These are phyloP conservation scores for Tetragnatha montana DNA, from an alignment of 2,888 invertebrate genomes.

Conservation along the genomic window DNA sequence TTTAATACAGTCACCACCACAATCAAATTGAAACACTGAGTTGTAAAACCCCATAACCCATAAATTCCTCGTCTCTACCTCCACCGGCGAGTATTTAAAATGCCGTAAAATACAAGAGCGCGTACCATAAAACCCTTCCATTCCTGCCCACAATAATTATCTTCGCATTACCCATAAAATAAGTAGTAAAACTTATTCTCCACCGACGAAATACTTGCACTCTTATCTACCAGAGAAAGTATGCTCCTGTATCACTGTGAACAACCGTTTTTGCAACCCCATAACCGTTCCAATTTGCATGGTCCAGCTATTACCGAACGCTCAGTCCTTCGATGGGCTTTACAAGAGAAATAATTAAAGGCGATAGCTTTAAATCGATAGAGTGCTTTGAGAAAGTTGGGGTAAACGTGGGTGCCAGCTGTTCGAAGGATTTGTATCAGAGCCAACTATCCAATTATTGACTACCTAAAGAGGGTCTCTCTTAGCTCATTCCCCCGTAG, in stretches of 20 bases:
- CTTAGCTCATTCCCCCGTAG: too few species aligned
- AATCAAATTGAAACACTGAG: neutral
- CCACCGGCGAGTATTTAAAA: neutral
- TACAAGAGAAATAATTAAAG: constrained; percentile 20
- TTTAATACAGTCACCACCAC: neutral
- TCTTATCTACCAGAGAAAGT: neutral
- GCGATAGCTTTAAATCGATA: constrained; percentile 3
- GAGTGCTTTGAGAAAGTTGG: neutral
- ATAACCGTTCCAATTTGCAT: neutral
- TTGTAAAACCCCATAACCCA: neutral
- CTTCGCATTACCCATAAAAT: neutral
- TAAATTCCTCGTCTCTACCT: neutral
- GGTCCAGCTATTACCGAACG: neutral
- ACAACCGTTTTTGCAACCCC: neutral
- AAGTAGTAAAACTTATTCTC: neutral
- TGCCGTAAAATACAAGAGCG: neutral
- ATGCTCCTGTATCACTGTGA: neutral
- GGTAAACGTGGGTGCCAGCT: constrained; percentile 24
- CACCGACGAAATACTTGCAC: neutral
- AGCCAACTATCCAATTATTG: too few species aligned
- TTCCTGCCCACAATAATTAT: neutral
- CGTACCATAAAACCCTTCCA: neutral
- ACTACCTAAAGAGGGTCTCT: too few species aligned
- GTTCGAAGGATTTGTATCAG: neutral
- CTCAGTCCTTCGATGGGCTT: neutral